Percentiles rank a stretch among this genome's conserved stretches.
Evolutionary conservation across 2,797 vertebrate species (phyloP).

Genomic region (Apogon talboti): DNA sequence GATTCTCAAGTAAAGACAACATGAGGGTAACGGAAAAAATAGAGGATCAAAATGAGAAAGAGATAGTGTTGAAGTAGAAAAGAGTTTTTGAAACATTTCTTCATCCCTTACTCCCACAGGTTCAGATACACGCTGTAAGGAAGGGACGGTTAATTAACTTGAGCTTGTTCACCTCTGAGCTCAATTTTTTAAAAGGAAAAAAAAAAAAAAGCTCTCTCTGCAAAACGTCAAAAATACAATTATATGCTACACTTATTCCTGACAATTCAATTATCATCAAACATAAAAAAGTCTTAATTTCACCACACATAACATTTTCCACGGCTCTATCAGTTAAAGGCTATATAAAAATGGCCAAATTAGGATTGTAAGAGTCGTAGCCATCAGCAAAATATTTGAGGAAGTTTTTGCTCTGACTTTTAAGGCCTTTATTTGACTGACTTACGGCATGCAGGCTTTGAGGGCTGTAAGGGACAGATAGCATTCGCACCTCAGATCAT

Average conservation of each 20-base stretch:
- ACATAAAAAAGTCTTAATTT: slow-evolving; percentile 66
- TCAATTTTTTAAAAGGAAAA: slow-evolving; percentile 36
- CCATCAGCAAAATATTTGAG: slow-evolving; percentile 47
- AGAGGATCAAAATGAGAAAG: slow-evolving; percentile 4
- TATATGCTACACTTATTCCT: slow-evolving; percentile 74
- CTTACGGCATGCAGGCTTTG: slow-evolving; percentile 37
- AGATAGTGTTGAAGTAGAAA: slow-evolving; percentile 12
- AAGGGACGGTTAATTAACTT: slow-evolving; percentile 68
- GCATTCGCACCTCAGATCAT: slow-evolving; percentile 60
- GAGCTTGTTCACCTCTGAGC: slow-evolving; percentile 66
- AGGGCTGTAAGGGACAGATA: slow-evolving; percentile 64
- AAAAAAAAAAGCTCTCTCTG: slow-evolving; percentile 25
- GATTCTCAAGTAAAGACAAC: slow-evolving; percentile 42
- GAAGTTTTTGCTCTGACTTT: slow-evolving; percentile 45
- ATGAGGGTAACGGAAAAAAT: slow-evolving; percentile 22
- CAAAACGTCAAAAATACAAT: slow-evolving; percentile 75
- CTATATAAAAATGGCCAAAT: slow-evolving; percentile 29
- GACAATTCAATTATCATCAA: slow-evolving; percentile 82
- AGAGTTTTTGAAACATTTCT: slow-evolving; percentile 33
- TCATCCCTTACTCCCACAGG: slow-evolving; percentile 44
- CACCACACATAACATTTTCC: slow-evolving; percentile 41
- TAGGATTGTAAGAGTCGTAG: slow-evolving; percentile 28
- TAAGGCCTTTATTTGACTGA: slow-evolving; percentile 38
- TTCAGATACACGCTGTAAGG: slow-evolving; percentile 35
- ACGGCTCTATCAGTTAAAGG: slow-evolving; percentile 22